These are phyloP conservation scores for Eumacrocentrus americanus DNA, from an alignment of 2,888 invertebrate species.

Conservation along the genomic window DNA sequence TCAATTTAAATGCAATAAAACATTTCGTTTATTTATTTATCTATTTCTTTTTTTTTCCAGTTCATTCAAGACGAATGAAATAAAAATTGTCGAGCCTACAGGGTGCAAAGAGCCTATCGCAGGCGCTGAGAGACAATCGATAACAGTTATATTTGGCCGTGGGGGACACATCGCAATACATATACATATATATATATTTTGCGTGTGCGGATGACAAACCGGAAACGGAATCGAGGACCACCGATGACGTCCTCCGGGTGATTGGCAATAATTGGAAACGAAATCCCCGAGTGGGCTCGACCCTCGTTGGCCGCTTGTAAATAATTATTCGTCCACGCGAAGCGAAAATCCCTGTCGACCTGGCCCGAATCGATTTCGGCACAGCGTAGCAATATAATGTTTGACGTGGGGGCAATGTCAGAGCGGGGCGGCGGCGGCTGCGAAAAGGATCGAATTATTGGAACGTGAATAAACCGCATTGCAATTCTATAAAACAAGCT, in stretches of 20 bases:
- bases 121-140: constrained; percentile 31
- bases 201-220: constrained; percentile 31
- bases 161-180: not conserved
- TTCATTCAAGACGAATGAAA: too few relatives aligned
- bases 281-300: constrained; percentile 25
- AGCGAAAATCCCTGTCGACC: constrained; percentile 27
- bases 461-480: constrained; percentile 9
- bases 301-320: constrained; percentile 24
- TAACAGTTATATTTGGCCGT: constrained; percentile 34
- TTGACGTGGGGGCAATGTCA: too few relatives aligned
- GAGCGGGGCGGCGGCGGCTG: not conserved
- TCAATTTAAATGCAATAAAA: too few relatives aligned
- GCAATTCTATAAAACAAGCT: constrained; percentile 5
- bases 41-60: too few relatives aligned
- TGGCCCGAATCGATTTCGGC: constrained; percentile 6
- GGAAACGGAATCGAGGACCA: constrained; percentile 37
- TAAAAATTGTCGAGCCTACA: not conserved
- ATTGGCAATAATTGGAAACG: constrained; percentile 32
- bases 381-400: too few relatives aligned
- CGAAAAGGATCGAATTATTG: constrained; percentile 7
- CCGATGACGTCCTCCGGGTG: constrained; percentile 32
- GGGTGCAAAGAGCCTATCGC: not conserved
- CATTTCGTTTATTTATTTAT: too few relatives aligned
- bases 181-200: too few relatives aligned
- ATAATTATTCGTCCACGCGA: constrained; percentile 31